phyloP scores from a whole-genome alignment of 2,113 vertebrate genomes.

The Otis tarda region DNA sequence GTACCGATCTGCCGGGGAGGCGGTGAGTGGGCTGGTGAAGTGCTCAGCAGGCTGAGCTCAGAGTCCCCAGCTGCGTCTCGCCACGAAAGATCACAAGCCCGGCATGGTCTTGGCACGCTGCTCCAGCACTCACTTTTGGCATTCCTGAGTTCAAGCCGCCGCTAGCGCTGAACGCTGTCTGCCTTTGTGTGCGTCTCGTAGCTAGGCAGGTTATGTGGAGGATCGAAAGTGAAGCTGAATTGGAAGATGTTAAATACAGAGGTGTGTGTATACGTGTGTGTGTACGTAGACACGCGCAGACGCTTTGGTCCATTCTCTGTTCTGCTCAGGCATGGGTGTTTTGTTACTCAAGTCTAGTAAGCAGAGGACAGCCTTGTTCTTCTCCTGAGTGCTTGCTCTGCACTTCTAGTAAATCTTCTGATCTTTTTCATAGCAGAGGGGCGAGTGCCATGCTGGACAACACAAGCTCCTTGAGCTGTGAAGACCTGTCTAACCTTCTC shows the following conservation, averaged over 20 bases:
- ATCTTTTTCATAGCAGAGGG: neutral
- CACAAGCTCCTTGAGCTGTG: conserved; percentile 6
- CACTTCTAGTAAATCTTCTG: neutral
- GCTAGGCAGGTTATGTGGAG: neutral
- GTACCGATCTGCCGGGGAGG: neutral
- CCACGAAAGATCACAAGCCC: neutral
- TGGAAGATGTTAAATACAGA: neutral
- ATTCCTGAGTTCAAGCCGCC: neutral
- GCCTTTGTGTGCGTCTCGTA: neutral
- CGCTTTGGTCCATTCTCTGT: neutral
- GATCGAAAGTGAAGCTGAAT: neutral
- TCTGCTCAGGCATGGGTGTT: neutral
- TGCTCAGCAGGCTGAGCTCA: conserved; percentile 58
- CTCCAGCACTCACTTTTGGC: neutral
- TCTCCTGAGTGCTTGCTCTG: neutral
- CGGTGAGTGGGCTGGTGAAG: conserved; percentile 47
- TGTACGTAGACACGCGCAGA: neutral
- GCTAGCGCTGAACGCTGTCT: neutral
- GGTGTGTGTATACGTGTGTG: neutral
- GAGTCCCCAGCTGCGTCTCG: conserved; percentile 51
- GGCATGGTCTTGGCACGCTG: conserved; percentile 10
- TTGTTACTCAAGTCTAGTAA: neutral
- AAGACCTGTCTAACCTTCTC: conserved; percentile 2
- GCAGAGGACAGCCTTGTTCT: neutral
- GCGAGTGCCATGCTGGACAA: neutral